phyloP scores from a whole-genome alignment of 1,140 invertebrate species.

The Danaus plexippus region DNA sequence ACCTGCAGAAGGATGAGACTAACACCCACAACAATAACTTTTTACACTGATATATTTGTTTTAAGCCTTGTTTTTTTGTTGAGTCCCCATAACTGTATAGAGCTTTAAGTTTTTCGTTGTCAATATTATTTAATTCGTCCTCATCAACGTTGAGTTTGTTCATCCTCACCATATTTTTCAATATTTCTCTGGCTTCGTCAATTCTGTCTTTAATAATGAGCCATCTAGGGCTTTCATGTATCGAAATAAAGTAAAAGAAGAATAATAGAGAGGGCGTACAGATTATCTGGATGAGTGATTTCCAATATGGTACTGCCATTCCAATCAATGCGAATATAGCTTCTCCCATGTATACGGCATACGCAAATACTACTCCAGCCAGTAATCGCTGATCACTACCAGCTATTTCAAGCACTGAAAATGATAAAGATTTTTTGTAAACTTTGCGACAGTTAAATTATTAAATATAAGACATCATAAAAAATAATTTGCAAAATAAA shows the following conservation, averaged over 20 bases:
- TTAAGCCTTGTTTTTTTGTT: constrained; percentile 30
- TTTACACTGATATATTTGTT: constrained; percentile 33
- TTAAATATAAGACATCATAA: neutral
- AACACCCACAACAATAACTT: constrained; percentile 40
- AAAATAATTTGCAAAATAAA: neutral
- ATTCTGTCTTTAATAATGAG: constrained; percentile 79
- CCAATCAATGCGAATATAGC: constrained; percentile 77
- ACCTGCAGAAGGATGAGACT: constrained; percentile 73
- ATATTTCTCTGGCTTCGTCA: constrained; percentile 73
- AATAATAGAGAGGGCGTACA: constrained; percentile 78
- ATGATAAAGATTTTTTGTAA: no score
- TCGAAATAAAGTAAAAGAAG: constrained; percentile 72
- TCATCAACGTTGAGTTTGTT: constrained; percentile 68
- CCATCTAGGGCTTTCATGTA: constrained; percentile 82
- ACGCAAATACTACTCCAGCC: constrained; percentile 78
- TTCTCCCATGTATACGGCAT: constrained; percentile 81
- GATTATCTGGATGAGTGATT: constrained; percentile 76
- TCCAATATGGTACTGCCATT: constrained; percentile 80
- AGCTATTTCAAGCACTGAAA: constrained; percentile 82
- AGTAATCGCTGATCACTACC: constrained; percentile 78
- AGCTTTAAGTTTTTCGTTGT: constrained; percentile 32
- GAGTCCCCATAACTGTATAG: constrained; percentile 30
- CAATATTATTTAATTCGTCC: constrained; percentile 31
- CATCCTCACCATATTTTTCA: constrained; percentile 73
- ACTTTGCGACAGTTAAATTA: constrained; percentile 1